These are phyloP conservation scores for Temnopleurus reevesii DNA, from an alignment of 53 echinoderm and acorn worm species.

Conservation along the genomic window DNA sequence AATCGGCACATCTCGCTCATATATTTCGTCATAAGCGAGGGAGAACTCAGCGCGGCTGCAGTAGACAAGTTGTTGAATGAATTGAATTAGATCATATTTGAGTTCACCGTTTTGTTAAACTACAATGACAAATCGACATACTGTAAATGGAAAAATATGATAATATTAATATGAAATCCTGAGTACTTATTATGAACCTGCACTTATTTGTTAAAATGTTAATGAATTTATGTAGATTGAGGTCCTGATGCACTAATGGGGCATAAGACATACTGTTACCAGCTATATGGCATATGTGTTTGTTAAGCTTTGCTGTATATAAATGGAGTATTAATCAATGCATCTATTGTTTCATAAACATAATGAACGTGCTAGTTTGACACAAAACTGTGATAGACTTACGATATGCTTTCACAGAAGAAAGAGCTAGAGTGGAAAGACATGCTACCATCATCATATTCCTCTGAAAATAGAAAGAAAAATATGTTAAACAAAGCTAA, in stretches of 20 bases:
- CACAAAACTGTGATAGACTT: neutral
- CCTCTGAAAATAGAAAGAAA: neutral
- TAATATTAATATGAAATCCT: too few relatives aligned
- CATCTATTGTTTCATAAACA: neutral
- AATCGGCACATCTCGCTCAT: slow-evolving; percentile 5
- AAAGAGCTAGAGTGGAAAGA: neutral
- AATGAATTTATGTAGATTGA: neutral
- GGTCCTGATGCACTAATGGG: too few relatives aligned
- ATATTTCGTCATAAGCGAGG: neutral
- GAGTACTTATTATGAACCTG: too few relatives aligned
- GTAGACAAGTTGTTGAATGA: neutral
- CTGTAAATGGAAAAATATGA: neutral
- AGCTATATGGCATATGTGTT: neutral
- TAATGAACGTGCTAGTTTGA: too few relatives aligned
- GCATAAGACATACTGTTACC: neutral
- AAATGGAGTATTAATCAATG: neutral
- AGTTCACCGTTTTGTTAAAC: neutral
- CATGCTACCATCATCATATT: neutral
- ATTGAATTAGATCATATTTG: neutral
- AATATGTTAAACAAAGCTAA: neutral
- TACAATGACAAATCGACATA: too few relatives aligned
- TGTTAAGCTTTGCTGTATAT: too few relatives aligned
- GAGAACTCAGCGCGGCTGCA: neutral
- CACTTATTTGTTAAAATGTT: neutral
- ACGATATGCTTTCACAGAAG: neutral